Evolutionary conservation across 2,888 invertebrate species (phyloP).

Genomic region (Hyles lineata): DNA sequence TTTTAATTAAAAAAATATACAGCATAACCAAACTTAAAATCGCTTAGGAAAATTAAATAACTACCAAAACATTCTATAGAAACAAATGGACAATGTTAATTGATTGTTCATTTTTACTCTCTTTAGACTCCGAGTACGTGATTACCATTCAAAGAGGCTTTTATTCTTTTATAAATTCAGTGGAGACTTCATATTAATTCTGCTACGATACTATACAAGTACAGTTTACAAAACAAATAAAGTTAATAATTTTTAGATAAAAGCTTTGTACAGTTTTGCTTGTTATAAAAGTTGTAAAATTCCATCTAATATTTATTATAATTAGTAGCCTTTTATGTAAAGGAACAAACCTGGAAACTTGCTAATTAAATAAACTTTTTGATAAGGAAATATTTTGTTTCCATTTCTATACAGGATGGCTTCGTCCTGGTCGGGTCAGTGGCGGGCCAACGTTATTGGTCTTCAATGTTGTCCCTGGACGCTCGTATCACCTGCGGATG

Average conservation of each 20-base stretch:
- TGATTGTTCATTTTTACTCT: too few relatives aligned
- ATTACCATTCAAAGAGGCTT: conserved; percentile 4
- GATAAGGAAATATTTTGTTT: background rate
- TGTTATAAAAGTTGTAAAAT: background rate
- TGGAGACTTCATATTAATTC: background rate
- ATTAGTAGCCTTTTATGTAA: background rate
- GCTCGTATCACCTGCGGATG: conserved; percentile 97
- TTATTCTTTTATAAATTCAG: background rate
- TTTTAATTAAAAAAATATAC: background rate
- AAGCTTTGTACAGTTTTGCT: background rate
- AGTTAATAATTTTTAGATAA: conserved; percentile 30
- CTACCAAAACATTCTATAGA: background rate
- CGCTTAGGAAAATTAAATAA: background rate
- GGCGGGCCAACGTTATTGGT: conserved; percentile 99
- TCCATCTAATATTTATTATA: background rate
- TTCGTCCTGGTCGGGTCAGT: conserved; percentile 99
- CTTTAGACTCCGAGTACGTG: background rate
- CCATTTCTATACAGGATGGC: conserved; percentile 88
- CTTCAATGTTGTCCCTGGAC: conserved; percentile 97
- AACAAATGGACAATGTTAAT: background rate
- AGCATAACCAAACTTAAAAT: background rate
- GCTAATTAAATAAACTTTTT: background rate
- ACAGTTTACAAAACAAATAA: background rate
- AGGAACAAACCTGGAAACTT: background rate
- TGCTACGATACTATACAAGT: background rate